A percentile compares a stretch with the other conserved stretches of the same genome.
These are phyloP conservation scores for Sebastiscus tertius DNA, from an alignment of 2,797 vertebrate genomes.

Conservation along the genomic window DNA sequence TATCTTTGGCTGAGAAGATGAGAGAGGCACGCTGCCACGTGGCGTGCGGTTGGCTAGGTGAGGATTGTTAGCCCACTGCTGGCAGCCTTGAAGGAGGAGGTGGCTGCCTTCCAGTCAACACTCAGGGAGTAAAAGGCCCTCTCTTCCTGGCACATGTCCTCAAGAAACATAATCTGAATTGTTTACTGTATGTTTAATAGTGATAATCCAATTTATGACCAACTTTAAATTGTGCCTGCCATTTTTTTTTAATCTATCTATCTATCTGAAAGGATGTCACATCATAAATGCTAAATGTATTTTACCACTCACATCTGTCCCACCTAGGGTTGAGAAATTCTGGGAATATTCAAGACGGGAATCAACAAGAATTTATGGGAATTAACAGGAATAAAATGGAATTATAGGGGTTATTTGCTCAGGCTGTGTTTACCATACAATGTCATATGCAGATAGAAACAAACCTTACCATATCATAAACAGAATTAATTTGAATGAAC, in stretches of 20 bases:
- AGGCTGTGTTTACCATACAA: neutral
- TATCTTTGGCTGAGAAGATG: constrained; percentile 10
- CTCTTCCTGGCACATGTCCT: neutral
- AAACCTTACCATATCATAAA: neutral
- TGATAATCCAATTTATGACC: neutral
- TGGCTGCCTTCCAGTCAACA: constrained; percentile 31
- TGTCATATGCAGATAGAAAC: neutral
- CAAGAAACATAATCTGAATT: neutral
- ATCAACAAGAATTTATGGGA: neutral
- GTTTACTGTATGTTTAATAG: neutral
- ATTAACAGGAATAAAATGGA: neutral
- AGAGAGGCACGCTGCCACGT: constrained; percentile 29
- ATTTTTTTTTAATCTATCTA: neutral
- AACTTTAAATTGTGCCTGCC: neutral
- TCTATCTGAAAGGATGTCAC: neutral
- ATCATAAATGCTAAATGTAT: neutral
- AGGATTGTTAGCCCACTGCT: constrained; percentile 29
- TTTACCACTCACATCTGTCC: neutral
- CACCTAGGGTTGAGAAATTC: neutral
- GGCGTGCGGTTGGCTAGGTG: constrained; percentile 29
- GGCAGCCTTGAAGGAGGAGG: constrained; percentile 9
- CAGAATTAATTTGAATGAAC: neutral
- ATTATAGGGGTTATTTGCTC: neutral
- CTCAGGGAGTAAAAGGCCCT: neutral
- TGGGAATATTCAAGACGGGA: neutral